phyloP scores from a whole-genome alignment of 53 echinoderm and acorn worm species.

The Hippasteria phrygiana region DNA sequence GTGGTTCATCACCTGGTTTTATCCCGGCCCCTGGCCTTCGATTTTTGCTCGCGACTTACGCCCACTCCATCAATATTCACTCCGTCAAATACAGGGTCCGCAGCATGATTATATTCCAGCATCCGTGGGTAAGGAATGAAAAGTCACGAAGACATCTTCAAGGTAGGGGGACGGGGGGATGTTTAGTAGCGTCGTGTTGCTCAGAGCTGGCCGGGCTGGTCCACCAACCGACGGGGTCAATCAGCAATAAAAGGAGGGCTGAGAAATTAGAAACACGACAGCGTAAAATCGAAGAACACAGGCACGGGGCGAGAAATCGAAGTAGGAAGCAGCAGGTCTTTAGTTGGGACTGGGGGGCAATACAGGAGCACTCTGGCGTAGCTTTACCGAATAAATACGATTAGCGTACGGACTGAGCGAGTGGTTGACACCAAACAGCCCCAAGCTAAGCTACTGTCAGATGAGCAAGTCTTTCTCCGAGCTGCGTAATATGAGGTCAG shows the following conservation, averaged over 20 bases:
- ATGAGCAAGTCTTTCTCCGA: background rate
- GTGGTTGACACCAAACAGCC: slow-evolving; percentile 26
- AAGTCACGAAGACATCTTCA: slow-evolving; percentile 36
- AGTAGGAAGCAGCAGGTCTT: slow-evolving; percentile 51
- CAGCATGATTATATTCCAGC: slow-evolving; percentile 50
- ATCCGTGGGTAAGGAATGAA: slow-evolving; percentile 33
- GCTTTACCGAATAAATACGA: slow-evolving; percentile 52
- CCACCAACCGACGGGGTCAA: slow-evolving; percentile 2
- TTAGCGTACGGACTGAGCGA: slow-evolving; percentile 13
- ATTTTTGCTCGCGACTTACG: slow-evolving; percentile 29
- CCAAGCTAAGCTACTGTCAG: background rate
- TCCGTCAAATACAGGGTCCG: slow-evolving; percentile 14
- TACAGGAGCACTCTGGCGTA: slow-evolving; percentile 20
- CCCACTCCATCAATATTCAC: slow-evolving; percentile 47
- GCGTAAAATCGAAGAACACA: slow-evolving; percentile 47
- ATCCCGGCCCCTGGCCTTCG: slow-evolving; percentile 25
- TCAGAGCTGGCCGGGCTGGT: slow-evolving; percentile 1
- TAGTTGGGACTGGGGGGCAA: slow-evolving; percentile 28
- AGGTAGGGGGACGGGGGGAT: background rate
- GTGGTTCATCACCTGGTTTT: slow-evolving; percentile 10
- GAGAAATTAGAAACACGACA: slow-evolving; percentile 44
- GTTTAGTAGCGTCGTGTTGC: background rate
- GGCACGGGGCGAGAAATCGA: slow-evolving; percentile 46
- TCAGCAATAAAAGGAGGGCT: slow-evolving; percentile 24
- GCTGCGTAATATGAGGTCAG: slow-evolving; percentile 28